These are phyloP conservation scores for Podarcis raffonei DNA, from an alignment of 2,113 vertebrate species.

Conservation along the genomic window DNA sequence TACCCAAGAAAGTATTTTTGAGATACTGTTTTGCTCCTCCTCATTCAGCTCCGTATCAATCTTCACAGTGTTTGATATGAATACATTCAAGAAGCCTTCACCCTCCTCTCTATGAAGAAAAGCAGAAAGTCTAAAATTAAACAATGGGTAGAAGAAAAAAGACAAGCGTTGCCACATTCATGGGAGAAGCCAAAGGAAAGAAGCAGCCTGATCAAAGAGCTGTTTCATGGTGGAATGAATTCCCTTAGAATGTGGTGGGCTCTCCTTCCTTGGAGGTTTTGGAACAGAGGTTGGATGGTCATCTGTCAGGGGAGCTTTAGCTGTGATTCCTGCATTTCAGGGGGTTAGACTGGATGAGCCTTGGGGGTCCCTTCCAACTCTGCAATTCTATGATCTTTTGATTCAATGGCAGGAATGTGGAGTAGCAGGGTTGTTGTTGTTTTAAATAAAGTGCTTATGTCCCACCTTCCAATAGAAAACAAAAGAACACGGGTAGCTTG, in stretches of 20 bases:
- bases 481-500: too few species aligned
- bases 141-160: neutral
- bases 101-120: slow-evolving; percentile 66
- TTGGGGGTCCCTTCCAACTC: too few species aligned
- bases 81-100: slow-evolving; percentile 70
- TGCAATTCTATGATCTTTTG: too few species aligned
- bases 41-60: slow-evolving; percentile 68
- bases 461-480: neutral
- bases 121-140: neutral
- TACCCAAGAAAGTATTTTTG: slow-evolving; percentile 57
- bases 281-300: too few species aligned
- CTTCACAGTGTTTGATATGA: slow-evolving; percentile 67
- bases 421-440: neutral
- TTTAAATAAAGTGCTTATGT: too few species aligned
- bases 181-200: neutral
- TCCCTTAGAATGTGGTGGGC: too few species aligned
- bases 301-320: too few species aligned
- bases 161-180: neutral
- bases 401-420: neutral
- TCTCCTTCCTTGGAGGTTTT: too few species aligned
- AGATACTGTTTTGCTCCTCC: too few species aligned
- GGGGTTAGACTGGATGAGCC: too few species aligned
- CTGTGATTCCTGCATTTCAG: too few species aligned
- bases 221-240: too few species aligned
- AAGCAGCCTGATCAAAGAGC: neutral